Evolutionary conservation across 2,797 vertebrate genomes (phyloP).

Genomic region (Anguilla pacifica): DNA sequence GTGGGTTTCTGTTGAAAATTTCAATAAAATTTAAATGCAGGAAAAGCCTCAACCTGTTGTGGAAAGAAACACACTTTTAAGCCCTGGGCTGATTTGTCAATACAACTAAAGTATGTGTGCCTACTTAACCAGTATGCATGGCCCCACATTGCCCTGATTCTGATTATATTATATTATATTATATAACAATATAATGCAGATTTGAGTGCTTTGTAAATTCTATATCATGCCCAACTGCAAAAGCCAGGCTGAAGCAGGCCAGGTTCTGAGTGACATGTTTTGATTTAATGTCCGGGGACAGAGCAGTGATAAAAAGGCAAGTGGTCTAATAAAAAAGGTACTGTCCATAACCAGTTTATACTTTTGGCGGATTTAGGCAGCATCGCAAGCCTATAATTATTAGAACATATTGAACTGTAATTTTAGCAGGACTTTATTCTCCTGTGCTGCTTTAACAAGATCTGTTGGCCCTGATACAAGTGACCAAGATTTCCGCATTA

Average conservation of each 20-base stretch:
- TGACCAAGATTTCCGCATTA: slow-evolving; percentile 31
- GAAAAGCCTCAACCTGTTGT: too few relatives aligned
- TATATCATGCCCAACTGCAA: not conserved
- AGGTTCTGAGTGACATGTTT: not conserved
- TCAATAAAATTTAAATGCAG: too few relatives aligned
- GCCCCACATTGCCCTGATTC: too few relatives aligned
- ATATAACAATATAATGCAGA: not conserved
- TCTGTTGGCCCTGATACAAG: slow-evolving; percentile 16
- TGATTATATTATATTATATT: too few relatives aligned
- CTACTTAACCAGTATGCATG: too few relatives aligned
- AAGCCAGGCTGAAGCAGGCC: not conserved
- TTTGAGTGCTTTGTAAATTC: not conserved
- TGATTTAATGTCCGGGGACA: not conserved
- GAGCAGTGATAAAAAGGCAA: not conserved
- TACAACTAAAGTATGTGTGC: too few relatives aligned
- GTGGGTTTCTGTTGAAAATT: too few relatives aligned
- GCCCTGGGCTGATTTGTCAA: too few relatives aligned
- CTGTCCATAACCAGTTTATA: not conserved
- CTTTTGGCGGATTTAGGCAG: not conserved
- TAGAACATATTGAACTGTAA: slow-evolving; percentile 13
- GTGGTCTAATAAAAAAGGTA: not conserved
- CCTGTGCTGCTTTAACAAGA: slow-evolving; percentile 24
- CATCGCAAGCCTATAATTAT: not conserved
- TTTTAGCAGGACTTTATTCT: slow-evolving; percentile 6
- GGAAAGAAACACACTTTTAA: too few relatives aligned